Evolutionary conservation across 2,113 vertebrate genomes (phyloP), one percentile per base, ranked within the genome.

Genomic region (Nibea albiflora): DNA sequence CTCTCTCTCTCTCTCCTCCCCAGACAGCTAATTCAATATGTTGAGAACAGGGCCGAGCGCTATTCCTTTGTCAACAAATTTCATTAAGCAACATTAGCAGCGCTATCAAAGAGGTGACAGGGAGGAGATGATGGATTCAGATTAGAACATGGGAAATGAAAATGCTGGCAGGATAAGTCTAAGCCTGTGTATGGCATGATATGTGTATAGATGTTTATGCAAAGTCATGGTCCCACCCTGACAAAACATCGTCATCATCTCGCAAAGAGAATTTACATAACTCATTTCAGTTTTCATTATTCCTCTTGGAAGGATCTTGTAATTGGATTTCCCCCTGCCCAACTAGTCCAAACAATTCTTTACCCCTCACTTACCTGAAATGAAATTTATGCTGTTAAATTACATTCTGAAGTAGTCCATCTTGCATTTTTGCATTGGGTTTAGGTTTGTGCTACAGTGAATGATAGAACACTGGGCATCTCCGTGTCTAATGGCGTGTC

Each of bases 51-150:
- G 81, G 61, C 66, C 65, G 66, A 73, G 77, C 24, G 0, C 73
- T 56, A 81, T 86, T 90, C 83, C 76, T 91, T 85, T 88, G 88
- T 92, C 89, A 91, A 92, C 89, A 94, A 65, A 91, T 93, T 91
- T 90, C 87, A 94, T 93, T 92, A 88, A 86, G 85, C 81, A 73
- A 89, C 88, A 93, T 94, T 92, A 94, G 91, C 77, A 56, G 72
- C 2, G 12, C 81, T 74, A 88, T 89, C 88, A 86, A 72, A 81
- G 77, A 79, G 76, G 69, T 89, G 91, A 91, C 89, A 78, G 76
- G 78, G 50, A 88, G 88, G 80, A 85, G 80, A 84, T 81, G 67
- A 89, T 89, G 87, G 83, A 89, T 92, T 88, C 87, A 75, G 91
- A 89, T 92, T 87, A 85, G 78, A 92, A 73, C 16, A 58, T 74